Evolutionary conservation across 2,113 vertebrate species (phyloP), one percentile per base, ranked within the genome.

Genomic region (Strix uralensis): DNA sequence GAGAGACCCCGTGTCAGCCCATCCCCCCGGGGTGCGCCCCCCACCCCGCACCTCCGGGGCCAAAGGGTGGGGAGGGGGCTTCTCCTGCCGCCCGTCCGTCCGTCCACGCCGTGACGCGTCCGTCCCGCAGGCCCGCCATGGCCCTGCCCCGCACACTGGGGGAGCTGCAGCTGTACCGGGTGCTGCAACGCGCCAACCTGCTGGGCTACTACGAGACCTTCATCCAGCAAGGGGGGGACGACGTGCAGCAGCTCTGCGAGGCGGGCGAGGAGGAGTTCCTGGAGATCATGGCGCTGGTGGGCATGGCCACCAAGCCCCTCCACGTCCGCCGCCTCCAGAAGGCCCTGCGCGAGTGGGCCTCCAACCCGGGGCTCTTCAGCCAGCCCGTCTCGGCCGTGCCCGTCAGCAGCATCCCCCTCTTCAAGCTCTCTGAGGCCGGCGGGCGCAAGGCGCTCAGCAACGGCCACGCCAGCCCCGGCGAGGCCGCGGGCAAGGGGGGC

Each of bases 201-300:
- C 98, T 99, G 94, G 98, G 99, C 97, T 99, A 99, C 98, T 99
- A 99, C 58, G 99, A 99, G 98, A 99, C 99, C 96, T 99, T 99
- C 98, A 99, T 99, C 98, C 99, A 99, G 98, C 99, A 99, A 98
- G 99, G 99, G 32, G 99, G 99, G 27, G 99, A 99, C 52, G 99
- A 99, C 21, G 99, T 99, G 90, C 99, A 99, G 97, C 99, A 99
- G 97, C 98, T 99, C 83, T 99, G 99, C 6, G 99, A 99, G 97
- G 99, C 99, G 2, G 99, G 99, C 3, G 99, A 99, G 97, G 99
- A 99, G 94, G 99, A 99, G 96, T 99, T 99, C 88, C 97, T 99
- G 96, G 99, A 99, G 98, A 99, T 99, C 97, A 99, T 99, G 99
- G 99, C 99, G 10, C 97, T 99, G 51, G 99, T 99, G 90, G 99